Conservation (phyloP, 92 coral and sea anemone genomes). For the Palythoa heliodiscus region DNA sequence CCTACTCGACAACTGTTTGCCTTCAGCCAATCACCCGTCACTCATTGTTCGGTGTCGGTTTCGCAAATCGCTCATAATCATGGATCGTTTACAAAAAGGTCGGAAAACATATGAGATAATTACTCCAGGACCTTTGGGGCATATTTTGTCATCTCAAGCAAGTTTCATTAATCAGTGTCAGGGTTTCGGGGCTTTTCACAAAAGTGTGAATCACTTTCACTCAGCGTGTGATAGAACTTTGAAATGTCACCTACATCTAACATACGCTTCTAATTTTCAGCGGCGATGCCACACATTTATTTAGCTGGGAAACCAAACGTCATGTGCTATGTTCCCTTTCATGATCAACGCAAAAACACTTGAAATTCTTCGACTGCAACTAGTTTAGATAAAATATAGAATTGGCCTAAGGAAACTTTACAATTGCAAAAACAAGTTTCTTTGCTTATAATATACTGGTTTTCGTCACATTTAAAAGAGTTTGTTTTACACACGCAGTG, state of each 20-base stretch:
- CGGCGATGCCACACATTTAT: slow-evolving; percentile 29
- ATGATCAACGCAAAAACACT: slow-evolving; percentile 37
- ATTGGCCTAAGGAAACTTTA: background rate
- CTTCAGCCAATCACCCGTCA: slow-evolving; percentile 65
- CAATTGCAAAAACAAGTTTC: background rate
- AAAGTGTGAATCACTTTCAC: slow-evolving; percentile 34
- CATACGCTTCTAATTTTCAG: slow-evolving; percentile 37
- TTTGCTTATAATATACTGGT: slow-evolving; percentile 13
- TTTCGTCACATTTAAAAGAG: slow-evolving; percentile 27
- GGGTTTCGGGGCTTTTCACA: slow-evolving; percentile 20
- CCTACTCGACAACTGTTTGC: slow-evolving; percentile 12
- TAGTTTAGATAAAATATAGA: background rate
- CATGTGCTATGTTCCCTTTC: slow-evolving; percentile 53
- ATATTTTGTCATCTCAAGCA: slow-evolving; percentile 41
- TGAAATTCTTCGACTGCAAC: slow-evolving; percentile 51
- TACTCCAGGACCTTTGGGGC: slow-evolving; percentile 34
- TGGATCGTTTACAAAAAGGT: slow-evolving; percentile 46
- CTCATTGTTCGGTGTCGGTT: slow-evolving; percentile 29
- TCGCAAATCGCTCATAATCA: slow-evolving; percentile 21
- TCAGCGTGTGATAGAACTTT: slow-evolving; percentile 38
- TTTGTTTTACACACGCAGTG: slow-evolving; percentile 32
- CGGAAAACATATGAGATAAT: slow-evolving; percentile 37
- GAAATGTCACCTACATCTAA: slow-evolving; percentile 23
- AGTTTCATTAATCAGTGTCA: slow-evolving; percentile 46
- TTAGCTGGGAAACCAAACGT: slow-evolving; percentile 28